phyloP scores from a whole-genome alignment of 2,888 invertebrate species.

The Stictocephala bisonia region DNA sequence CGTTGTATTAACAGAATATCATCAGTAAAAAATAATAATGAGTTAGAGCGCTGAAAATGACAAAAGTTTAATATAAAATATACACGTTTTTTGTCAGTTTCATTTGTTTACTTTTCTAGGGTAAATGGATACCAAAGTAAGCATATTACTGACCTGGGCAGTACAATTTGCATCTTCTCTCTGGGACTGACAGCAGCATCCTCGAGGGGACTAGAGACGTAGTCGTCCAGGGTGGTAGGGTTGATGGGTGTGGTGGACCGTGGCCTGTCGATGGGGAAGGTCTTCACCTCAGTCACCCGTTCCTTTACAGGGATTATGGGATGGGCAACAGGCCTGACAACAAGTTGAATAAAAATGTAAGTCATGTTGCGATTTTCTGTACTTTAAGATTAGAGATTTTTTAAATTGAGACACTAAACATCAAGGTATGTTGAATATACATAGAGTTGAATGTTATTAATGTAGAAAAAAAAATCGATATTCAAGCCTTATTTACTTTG shows the following conservation, averaged over 20 bases:
- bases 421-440: too few species aligned
- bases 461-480: neutral
- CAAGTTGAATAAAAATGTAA: neutral
- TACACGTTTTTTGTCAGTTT: too few species aligned
- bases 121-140: too few species aligned
- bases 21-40: too few species aligned
- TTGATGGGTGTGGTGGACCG: conserved; percentile 79
- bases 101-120: too few species aligned
- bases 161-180: conserved; percentile 76
- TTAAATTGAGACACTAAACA: too few species aligned
- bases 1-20: too few species aligned
- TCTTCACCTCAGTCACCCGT: conserved; percentile 72
- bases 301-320: conserved; percentile 85
- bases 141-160: conserved; percentile 73
- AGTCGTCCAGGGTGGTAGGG: conserved; percentile 78
- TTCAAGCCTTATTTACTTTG: neutral
- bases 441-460: neutral
- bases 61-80: too few species aligned
- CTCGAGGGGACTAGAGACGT: conserved; percentile 63
- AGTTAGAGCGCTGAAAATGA: too few species aligned
- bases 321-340: conserved; percentile 74
- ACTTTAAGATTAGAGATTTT: too few species aligned
- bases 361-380: too few species aligned
- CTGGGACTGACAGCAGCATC: conserved; percentile 65
- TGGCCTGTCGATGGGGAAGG: conserved; percentile 79